Evolutionary conservation across 1,140 invertebrate genomes (phyloP).

Genomic region (Drosophila orosa): DNA sequence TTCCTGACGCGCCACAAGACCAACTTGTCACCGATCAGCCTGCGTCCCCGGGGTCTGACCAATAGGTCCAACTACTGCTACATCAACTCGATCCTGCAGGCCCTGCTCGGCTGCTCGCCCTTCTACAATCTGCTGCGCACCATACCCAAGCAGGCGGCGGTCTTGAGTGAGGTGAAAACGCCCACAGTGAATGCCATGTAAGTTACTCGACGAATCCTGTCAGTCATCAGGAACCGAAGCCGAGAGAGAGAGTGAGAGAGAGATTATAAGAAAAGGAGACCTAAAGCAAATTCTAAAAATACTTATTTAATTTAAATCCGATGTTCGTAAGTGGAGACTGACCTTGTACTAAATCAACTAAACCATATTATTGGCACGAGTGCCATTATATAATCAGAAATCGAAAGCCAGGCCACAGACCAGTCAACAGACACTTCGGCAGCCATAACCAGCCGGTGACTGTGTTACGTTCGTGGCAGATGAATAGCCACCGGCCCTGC

Average conservation of each 20-base stretch:
- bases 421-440: conserved; percentile 77
- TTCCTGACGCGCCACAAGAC: conserved; percentile 89
- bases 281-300: neutral
- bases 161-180: conserved; percentile 88
- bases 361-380: neutral
- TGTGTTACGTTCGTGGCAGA: conserved; percentile 82
- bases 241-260: neutral
- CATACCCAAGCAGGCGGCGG: conserved; percentile 86
- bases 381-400: conserved; percentile 11
- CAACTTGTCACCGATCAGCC: conserved; percentile 89
- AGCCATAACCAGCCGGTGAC: conserved; percentile 44
- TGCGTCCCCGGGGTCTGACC: conserved; percentile 93
- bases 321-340: conserved; percentile 2
- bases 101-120: conserved; percentile 95
- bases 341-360: neutral
- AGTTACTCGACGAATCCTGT: conserved; percentile 36
- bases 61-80: conserved; percentile 98
- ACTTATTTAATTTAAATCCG: neutral
- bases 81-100: conserved; percentile 96
- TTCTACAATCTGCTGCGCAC: conserved; percentile 95
- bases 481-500: conserved; percentile 45
- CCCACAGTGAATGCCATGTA: conserved; percentile 95
- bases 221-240: neutral
- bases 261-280: neutral
- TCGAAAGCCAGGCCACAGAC: conserved; percentile 50